Evolutionary conservation across 2,113 vertebrate species (phyloP), one percentile per base, ranked within the genome.

Genomic region (Aptenodytes forsteri): DNA sequence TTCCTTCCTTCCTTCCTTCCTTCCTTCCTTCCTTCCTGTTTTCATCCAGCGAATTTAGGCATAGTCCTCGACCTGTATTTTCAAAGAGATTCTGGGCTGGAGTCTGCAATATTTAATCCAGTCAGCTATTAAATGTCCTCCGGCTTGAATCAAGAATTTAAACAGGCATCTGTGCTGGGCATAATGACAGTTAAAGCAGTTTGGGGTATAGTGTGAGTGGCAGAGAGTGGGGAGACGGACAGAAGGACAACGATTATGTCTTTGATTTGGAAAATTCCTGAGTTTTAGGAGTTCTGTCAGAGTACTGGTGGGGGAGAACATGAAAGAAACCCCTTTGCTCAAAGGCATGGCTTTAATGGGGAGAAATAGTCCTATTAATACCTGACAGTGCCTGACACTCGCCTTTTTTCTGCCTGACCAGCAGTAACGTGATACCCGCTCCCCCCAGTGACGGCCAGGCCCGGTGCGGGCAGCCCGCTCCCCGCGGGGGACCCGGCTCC

Each of bases 71-170:
- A 98, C 98, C 98, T 96, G 96, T 91, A 95, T 97, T 98, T 98
- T 98, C 98, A 98, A 98, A 98, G 97, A 93, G 89, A 91, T 93
- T 76, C 93, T 91, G 97, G 54, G 96, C 94, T 97, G 97, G 83
- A 98, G 97, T 98, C 98, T 98, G 98, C 97, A 98, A 92, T 98
- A 96, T 98, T 98, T 98, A 98, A 98, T 98, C 96, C 98, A 98
- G 97, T 83, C 98, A 97, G 97, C 98, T 98, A 98, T 98, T 98
- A 98, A 98, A 98, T 98, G 96, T 98, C 98, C 97, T 97, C 95
- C 38, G 40, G 96, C 97, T 97, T 98, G 98, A 98, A 98, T 97
- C 93, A 97, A 96, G 97, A 94, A 98, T 96, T 97, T 97, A 96
- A 97, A 90, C 91, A 95, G 95, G 93, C 97, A 96, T 97, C 89